Conservation (phyloP, 2,113 vertebrate genomes). For the Myotis davidii region DNA sequence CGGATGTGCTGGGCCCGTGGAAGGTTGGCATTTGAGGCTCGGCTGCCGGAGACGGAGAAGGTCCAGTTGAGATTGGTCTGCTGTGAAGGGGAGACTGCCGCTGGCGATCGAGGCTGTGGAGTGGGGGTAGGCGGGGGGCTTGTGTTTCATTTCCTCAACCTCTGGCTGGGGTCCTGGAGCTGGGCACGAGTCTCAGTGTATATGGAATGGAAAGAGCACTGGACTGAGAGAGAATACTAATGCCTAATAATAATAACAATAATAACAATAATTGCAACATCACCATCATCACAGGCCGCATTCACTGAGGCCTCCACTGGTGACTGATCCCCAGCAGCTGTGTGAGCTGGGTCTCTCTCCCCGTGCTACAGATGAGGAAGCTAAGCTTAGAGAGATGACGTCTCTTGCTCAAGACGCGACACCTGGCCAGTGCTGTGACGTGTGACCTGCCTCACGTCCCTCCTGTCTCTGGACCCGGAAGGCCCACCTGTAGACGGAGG, state of each 20-base stretch:
- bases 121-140: too few species aligned
- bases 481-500: not conserved
- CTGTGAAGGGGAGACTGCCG: not conserved
- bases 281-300: fast-evolving
- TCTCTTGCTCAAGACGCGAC: not conserved
- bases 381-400: not conserved
- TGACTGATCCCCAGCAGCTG: not conserved
- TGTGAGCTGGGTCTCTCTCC: not conserved
- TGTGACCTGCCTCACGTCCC: too few species aligned
- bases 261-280: too few species aligned
- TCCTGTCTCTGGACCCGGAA: not conserved
- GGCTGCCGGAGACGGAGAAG: not conserved
- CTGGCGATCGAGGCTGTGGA: not conserved
- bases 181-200: too few species aligned
- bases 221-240: not conserved
- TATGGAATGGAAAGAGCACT: not conserved
- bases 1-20: too few species aligned
- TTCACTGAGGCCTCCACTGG: not conserved
- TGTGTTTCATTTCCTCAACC: not conserved
- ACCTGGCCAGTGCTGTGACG: not conserved
- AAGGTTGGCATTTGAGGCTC: not conserved
- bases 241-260: not conserved
- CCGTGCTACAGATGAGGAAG: not conserved
- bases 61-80: not conserved
- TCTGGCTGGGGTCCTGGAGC: not conserved